A percentile compares a stretch with the other conserved stretches of the same genome.
Conservation (phyloP, 2,888 invertebrate genomes). For the Apodemia duryi region DNA sequence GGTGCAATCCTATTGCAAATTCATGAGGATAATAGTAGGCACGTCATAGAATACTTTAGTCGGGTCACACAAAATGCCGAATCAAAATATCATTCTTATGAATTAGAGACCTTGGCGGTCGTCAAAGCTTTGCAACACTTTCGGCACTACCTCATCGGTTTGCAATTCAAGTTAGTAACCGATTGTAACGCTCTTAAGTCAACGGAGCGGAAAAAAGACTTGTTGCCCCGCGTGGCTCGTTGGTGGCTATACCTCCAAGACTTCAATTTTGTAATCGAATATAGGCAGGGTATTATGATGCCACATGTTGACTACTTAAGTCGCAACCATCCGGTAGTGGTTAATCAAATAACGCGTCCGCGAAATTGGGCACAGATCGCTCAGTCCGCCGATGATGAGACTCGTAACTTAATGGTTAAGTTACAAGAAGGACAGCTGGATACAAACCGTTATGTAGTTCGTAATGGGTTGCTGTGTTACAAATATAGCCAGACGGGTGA, state of each 20-base stretch:
- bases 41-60: slow-evolving; percentile 25
- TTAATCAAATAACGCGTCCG: slow-evolving; percentile 19
- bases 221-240: slow-evolving; percentile 10
- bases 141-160: slow-evolving; percentile 28
- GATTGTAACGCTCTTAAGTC: slow-evolving; percentile 23
- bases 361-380: slow-evolving; percentile 29
- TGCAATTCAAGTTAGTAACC: slow-evolving; percentile 9
- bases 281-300: slow-evolving; percentile 31
- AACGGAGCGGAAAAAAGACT: slow-evolving; percentile 30
- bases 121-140: slow-evolving; percentile 31
- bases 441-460: slow-evolving; percentile 15
- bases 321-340: slow-evolving; percentile 20
- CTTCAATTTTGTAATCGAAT: slow-evolving; percentile 29
- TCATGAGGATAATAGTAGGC: slow-evolving; percentile 17
- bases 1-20: slow-evolving; percentile 1
- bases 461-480: slow-evolving; percentile 29
- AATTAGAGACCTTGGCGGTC: slow-evolving; percentile 30
- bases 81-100: slow-evolving; percentile 31
- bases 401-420: slow-evolving; percentile 17
- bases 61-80: slow-evolving; percentile 29
- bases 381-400: slow-evolving; percentile 26
- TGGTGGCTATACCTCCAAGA: slow-evolving; percentile 27
- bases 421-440: slow-evolving; percentile 23
- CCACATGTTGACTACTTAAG: slow-evolving; percentile 24
- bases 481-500: slow-evolving; percentile 4